Conservation (phyloP, 2,797 vertebrate genomes). For the Phalanger gymnotis region DNA sequence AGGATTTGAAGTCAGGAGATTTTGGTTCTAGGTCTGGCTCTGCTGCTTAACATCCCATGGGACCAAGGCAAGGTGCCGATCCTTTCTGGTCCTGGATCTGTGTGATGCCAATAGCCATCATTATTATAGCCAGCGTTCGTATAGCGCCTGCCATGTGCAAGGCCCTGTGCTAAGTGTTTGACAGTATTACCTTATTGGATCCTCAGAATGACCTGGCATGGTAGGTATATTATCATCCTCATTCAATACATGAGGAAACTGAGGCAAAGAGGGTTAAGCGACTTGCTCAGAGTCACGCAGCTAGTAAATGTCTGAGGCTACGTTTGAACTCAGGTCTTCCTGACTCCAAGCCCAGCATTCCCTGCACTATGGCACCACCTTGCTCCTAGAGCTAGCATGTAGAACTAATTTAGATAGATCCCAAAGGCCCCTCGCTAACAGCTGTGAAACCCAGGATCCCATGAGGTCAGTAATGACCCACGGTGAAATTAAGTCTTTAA, state of each 20-base stretch:
- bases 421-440: not conserved
- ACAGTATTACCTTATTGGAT: not conserved
- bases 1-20: not conserved
- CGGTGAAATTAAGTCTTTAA: not conserved
- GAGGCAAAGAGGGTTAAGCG: not conserved
- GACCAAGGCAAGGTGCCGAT: not conserved
- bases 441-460: not conserved
- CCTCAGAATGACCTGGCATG: not conserved
- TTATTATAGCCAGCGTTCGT: not conserved
- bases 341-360: not conserved
- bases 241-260: not conserved
- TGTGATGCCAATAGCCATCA: too few species aligned
- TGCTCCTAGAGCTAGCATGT: too few species aligned
- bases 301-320: not conserved
- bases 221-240: too few species aligned
- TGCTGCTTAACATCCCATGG: not conserved
- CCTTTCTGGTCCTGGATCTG: not conserved
- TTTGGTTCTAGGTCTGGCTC: not conserved
- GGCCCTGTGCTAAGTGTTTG: not conserved
- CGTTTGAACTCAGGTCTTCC: not conserved
- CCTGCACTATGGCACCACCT: not conserved
- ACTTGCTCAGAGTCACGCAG: not conserved
- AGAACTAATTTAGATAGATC: not conserved
- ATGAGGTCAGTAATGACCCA: not conserved
- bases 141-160: not conserved